Evolutionary conservation across 2,888 invertebrate genomes (phyloP).

Genomic region (Corythucha ciliata): DNA sequence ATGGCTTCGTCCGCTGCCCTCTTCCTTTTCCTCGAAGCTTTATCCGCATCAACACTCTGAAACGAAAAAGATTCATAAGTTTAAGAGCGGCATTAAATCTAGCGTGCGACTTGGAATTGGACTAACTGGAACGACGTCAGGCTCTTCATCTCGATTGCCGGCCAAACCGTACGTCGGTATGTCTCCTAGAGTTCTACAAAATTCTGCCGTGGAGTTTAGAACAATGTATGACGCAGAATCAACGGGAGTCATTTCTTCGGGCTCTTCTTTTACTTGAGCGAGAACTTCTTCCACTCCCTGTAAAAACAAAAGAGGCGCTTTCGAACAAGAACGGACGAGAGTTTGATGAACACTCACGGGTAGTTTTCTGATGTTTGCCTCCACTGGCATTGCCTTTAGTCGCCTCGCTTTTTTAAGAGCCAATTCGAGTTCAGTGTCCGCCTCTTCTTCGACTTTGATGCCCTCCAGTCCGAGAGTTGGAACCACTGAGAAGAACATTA

Average conservation of each 20-base stretch:
- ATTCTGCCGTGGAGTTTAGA: slow-evolving; percentile 90
- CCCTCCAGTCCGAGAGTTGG: slow-evolving; percentile 44
- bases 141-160: slow-evolving; percentile 78
- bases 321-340: background rate
- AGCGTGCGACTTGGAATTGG: background rate
- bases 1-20: slow-evolving; percentile 46
- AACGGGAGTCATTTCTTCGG: too few relatives aligned
- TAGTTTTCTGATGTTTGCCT: slow-evolving; percentile 31
- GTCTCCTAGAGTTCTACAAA: slow-evolving; percentile 90
- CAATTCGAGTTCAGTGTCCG: slow-evolving; percentile 56
- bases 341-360: slow-evolving; percentile 12
- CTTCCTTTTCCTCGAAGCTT: slow-evolving; percentile 43
- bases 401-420: slow-evolving; percentile 55
- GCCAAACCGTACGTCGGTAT: slow-evolving; percentile 90
- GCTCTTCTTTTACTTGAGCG: slow-evolving; percentile 22
- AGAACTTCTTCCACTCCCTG: slow-evolving; percentile 28
- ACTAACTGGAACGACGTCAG: slow-evolving; percentile 47
- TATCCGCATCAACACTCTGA: slow-evolving; percentile 45
- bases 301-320: background rate
- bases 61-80: slow-evolving; percentile 13
- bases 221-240: slow-evolving; percentile 49
- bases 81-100: background rate
- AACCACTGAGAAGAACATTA: slow-evolving; percentile 5
- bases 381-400: slow-evolving; percentile 50
- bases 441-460: slow-evolving; percentile 58